Conservation (phyloP, 2,113 vertebrate species). For the Lophochroa leadbeateri region DNA sequence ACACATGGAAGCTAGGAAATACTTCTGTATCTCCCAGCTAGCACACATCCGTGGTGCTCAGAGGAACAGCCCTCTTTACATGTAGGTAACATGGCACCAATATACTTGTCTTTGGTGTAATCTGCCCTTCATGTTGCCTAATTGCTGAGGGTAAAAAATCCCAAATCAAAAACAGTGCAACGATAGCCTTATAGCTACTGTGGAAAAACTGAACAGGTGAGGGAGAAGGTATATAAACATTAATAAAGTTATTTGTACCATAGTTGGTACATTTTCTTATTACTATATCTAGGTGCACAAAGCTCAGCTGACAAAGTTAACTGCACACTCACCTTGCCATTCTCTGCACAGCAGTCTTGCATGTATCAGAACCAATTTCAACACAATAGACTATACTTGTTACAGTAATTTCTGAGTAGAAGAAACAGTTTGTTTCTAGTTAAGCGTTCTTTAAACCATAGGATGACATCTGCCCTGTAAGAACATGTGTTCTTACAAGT, state of each 20-base stretch:
- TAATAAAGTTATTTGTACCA: not conserved
- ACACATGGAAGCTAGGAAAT: not conserved
- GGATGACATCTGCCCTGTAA: not conserved
- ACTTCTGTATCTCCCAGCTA: not conserved
- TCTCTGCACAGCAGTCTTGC: not conserved
- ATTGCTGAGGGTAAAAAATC: not conserved
- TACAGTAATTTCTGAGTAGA: not conserved
- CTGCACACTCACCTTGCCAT: not conserved
- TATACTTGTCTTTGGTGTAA: not conserved
- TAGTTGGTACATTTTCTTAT: not conserved
- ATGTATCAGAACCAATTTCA: not conserved
- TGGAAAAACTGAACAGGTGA: not conserved
- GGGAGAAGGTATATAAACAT: not conserved
- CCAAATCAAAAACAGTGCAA: not conserved
- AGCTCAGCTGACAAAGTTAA: not conserved
- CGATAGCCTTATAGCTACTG: not conserved
- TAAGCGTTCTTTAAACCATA: not conserved
- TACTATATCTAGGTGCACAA: not conserved
- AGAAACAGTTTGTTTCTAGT: not conserved
- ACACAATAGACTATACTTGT: not conserved
- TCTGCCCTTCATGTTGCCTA: not conserved
- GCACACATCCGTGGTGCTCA: not conserved
- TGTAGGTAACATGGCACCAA: not conserved
- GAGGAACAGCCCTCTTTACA: not conserved
- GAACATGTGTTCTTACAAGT: not conserved